Percentiles rank a stretch among this genome's conserved stretches.
These are phyloP conservation scores for Monochamus alternatus DNA, from an alignment of 2,888 invertebrate species.

Conservation along the genomic window DNA sequence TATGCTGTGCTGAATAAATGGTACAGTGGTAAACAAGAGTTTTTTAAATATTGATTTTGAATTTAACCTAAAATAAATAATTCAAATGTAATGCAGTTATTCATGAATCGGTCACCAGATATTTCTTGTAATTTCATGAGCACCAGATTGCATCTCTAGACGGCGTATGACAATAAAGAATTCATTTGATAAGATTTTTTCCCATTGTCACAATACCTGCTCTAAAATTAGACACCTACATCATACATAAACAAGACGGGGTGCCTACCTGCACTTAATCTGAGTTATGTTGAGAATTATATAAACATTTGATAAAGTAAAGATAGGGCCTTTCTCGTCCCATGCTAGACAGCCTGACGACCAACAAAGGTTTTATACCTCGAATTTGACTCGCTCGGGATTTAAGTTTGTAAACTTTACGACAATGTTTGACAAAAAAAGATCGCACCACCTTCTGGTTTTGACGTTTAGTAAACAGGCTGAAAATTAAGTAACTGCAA, in stretches of 20 bases:
- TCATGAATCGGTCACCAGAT: too few species aligned
- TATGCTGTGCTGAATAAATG: too few species aligned
- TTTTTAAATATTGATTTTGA: too few species aligned
- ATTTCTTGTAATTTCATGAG: too few species aligned
- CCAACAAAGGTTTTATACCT: slow-evolving; percentile 23
- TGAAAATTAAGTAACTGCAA: too few species aligned
- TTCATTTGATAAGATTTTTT: background rate
- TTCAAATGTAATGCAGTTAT: too few species aligned
- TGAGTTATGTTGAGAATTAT: slow-evolving; percentile 5
- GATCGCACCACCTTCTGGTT: too few species aligned
- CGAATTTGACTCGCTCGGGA: slow-evolving; percentile 29
- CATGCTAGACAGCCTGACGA: slow-evolving; percentile 30
- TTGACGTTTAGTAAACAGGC: too few species aligned
- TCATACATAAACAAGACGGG: slow-evolving; percentile 2
- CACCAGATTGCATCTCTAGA: too few species aligned
- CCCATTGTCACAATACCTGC: slow-evolving; percentile 9
- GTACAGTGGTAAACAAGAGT: too few species aligned
- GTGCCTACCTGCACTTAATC: slow-evolving; percentile 17
- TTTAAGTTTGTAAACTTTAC: background rate
- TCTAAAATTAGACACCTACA: slow-evolving; percentile 13
- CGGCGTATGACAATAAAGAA: too few species aligned
- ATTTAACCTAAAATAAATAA: too few species aligned
- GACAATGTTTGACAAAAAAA: slow-evolving; percentile 1
- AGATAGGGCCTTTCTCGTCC: slow-evolving; percentile 18
- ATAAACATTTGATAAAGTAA: slow-evolving; percentile 19